Percentiles rank a stretch among this genome's conserved stretches.
Evolutionary conservation across 2,113 vertebrate genomes (phyloP).

Genomic region (Rallus limicola): DNA sequence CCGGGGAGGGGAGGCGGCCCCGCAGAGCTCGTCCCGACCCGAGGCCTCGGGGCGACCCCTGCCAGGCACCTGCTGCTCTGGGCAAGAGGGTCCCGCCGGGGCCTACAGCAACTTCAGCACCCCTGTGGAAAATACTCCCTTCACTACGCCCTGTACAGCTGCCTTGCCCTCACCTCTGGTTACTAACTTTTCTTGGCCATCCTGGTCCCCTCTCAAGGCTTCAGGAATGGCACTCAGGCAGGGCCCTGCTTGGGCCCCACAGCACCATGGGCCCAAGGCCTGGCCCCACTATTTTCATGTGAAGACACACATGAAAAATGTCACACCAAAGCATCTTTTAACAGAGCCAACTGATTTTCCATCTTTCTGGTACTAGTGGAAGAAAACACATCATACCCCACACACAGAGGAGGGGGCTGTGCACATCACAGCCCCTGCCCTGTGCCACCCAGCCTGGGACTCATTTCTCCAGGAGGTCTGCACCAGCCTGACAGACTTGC

Average conservation of each 20-base stretch:
- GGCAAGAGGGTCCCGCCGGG: background rate
- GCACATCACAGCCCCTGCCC: rapidly evolving
- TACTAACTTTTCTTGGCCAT: rapidly evolving
- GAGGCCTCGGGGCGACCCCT: background rate
- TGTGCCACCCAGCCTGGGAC: rapidly evolving
- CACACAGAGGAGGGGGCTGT: rapidly evolving
- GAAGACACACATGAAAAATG: background rate
- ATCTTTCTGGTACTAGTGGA: rapidly evolving
- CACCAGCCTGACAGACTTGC: background rate
- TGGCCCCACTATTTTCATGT: rapidly evolving
- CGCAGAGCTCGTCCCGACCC: background rate
- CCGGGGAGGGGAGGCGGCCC: background rate
- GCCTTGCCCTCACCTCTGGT: background rate
- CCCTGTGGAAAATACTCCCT: rapidly evolving
- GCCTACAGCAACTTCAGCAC: rapidly evolving
- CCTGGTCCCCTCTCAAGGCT: background rate
- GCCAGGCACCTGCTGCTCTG: background rate
- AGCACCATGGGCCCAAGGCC: too few relatives aligned
- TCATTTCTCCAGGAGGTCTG: rapidly evolving
- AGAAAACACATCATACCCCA: rapidly evolving
- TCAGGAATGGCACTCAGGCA: rapidly evolving
- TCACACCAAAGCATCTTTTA: rapidly evolving
- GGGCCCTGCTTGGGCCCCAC: too few relatives aligned
- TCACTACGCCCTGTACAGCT: rapidly evolving
- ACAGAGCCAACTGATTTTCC: rapidly evolving